These are phyloP conservation scores for Cloeon dipterum DNA, from an alignment of 2,888 invertebrate species.

Conservation along the genomic window DNA sequence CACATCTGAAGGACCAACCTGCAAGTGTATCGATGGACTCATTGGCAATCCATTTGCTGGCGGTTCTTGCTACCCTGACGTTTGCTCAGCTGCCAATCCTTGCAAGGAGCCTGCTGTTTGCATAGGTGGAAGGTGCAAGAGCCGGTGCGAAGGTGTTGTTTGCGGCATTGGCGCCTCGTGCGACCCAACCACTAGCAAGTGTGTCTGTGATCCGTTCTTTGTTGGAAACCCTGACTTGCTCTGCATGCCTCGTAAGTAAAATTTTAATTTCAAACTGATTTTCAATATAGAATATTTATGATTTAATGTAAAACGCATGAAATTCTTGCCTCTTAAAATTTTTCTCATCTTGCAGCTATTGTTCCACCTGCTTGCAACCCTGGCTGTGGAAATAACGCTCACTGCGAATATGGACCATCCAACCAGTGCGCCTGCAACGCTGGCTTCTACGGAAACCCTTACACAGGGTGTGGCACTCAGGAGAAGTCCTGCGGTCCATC, in stretches of 20 bases:
- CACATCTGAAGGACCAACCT: conserved; percentile 62
- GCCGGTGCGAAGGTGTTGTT: conserved; percentile 63
- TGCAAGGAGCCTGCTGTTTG: conserved; percentile 62
- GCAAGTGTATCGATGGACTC: conserved; percentile 67
- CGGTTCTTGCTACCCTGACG: conserved; percentile 57
- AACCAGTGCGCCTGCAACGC: conserved; percentile 66
- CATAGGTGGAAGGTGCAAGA: conserved; percentile 69
- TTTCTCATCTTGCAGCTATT: conserved; percentile 31
- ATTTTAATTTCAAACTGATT: not conserved
- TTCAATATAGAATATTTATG: not conserved
- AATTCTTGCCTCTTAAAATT: conserved; percentile 3
- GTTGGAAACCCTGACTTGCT: conserved; percentile 72
- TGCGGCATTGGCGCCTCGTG: conserved; percentile 79
- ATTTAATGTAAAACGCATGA: conserved; percentile 5
- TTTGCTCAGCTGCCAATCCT: conserved; percentile 52
- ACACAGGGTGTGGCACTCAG: conserved; percentile 50
- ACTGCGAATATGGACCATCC: conserved; percentile 59
- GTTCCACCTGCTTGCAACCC: conserved; percentile 57
- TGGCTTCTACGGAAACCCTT: conserved; percentile 70
- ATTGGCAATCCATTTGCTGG: conserved; percentile 83
- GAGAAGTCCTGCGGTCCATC: conserved; percentile 45
- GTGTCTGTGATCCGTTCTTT: conserved; percentile 68
- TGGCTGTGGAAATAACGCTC: conserved; percentile 58
- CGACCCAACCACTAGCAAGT: conserved; percentile 54
- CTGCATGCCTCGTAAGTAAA: conserved; percentile 71